These are phyloP conservation scores for Drosophila yooni DNA, from an alignment of 2,888 invertebrate genomes.

Conservation along the genomic window DNA sequence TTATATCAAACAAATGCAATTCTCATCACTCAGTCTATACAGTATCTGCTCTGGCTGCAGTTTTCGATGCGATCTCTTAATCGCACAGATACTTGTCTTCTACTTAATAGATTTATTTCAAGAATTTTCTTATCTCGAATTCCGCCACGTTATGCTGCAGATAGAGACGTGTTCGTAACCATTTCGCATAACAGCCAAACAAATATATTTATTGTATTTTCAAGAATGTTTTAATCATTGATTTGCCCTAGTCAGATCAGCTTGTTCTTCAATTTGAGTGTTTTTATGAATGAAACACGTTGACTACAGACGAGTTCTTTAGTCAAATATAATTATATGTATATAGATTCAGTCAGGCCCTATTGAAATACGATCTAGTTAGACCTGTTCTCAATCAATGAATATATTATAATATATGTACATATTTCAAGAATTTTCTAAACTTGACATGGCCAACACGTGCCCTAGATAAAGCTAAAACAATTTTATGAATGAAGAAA, in stretches of 20 bases:
- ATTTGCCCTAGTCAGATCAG: neutral
- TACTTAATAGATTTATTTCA: neutral
- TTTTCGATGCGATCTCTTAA: neutral
- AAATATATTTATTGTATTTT: conserved; percentile 1
- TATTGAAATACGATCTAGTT: neutral
- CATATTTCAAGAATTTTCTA: neutral
- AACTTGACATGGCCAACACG: neutral
- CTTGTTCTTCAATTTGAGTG: neutral
- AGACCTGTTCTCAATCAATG: conserved; percentile 1
- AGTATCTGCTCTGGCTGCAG: neutral
- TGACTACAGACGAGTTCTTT: neutral
- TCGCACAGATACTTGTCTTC: neutral
- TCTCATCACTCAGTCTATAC: neutral
- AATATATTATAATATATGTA: neutral
- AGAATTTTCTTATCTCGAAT: conserved; percentile 4
- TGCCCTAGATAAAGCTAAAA: neutral
- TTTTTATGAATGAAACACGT: neutral
- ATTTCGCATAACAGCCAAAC: conserved; percentile 2
- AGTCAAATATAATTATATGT: neutral
- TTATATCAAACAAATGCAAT: neutral
- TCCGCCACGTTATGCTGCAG: conserved; percentile 1
- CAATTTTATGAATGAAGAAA: conserved; percentile 8
- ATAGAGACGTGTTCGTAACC: conserved; percentile 4
- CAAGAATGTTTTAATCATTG: conserved; percentile 20
- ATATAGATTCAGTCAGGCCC: neutral